phyloP scores from a whole-genome alignment of 30 jellyfish, hydroid and myxozoan species.

The Pelagia noctiluca region DNA sequence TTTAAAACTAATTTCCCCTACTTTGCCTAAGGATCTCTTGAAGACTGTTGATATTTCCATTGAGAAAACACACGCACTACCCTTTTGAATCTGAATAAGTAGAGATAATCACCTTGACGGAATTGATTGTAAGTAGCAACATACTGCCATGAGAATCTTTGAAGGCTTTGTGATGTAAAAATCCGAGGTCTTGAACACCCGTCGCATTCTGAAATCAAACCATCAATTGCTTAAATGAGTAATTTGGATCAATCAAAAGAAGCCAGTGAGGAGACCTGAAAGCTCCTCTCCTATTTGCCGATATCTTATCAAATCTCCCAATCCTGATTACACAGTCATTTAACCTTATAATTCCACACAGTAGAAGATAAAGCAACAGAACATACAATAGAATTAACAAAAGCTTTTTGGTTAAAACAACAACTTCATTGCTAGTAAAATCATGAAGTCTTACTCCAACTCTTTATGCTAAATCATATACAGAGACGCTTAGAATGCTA shows the following conservation, averaged over 20 bases:
- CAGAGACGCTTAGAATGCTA: too few species aligned
- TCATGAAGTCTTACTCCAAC: too few species aligned
- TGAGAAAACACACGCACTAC: not conserved
- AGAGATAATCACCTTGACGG: conserved; percentile 74
- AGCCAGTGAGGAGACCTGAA: not conserved
- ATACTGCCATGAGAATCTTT: conserved; percentile 94
- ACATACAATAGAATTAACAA: too few species aligned
- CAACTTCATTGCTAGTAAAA: too few species aligned
- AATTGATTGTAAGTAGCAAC: conserved; percentile 81
- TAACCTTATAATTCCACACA: too few species aligned
- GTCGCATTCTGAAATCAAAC: conserved; percentile 86
- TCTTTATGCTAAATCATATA: too few species aligned
- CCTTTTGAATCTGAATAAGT: not conserved
- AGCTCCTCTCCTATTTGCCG: too few species aligned
- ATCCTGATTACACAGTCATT: too few species aligned
- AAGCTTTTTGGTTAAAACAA: too few species aligned
- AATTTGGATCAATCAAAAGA: not conserved
- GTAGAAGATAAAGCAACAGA: too few species aligned
- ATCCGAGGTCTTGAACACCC: conserved; percentile 96
- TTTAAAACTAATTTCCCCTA: too few species aligned
- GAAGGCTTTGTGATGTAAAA: conserved; percentile 80
- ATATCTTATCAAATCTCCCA: too few species aligned
- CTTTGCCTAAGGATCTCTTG: not conserved
- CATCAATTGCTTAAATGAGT: not conserved
- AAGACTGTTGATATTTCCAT: not conserved